These are phyloP conservation scores for Trichopoda pennipes DNA, from an alignment of 2,888 invertebrate genomes.

Conservation along the genomic window DNA sequence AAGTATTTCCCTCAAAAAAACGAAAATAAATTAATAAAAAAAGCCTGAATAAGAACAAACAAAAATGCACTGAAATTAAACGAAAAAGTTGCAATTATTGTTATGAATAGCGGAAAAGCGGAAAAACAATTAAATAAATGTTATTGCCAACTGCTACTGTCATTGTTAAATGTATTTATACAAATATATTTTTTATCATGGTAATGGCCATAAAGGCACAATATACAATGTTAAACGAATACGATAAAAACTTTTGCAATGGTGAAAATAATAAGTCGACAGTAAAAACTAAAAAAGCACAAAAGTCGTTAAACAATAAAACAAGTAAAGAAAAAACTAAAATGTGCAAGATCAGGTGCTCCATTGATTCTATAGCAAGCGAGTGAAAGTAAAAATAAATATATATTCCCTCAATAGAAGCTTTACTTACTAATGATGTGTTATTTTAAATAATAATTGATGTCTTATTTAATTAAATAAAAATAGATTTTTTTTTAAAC, in stretches of 20 bases:
- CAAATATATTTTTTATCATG: slow-evolving; percentile 26
- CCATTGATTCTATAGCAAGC: neutral
- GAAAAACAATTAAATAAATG: slow-evolving; percentile 64
- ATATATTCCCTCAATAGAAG: neutral
- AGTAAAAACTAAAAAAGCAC: neutral
- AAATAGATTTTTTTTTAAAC: no score
- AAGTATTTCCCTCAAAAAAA: neutral
- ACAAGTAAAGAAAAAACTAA: neutral
- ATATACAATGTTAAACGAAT: slow-evolving; percentile 3
- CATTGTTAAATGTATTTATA: slow-evolving; percentile 44
- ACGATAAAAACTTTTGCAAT: neutral
- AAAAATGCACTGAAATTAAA: neutral
- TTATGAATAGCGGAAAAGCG: slow-evolving; percentile 49
- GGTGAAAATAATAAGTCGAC: neutral
- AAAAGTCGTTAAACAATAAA: neutral
- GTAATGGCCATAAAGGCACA: slow-evolving; percentile 47
- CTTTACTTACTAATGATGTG: no score
- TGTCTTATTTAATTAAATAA: no score
- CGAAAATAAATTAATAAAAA: neutral
- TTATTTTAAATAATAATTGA: no score
- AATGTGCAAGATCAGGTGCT: neutral
- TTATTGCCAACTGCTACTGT: slow-evolving; percentile 61
- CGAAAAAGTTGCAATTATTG: slow-evolving; percentile 53
- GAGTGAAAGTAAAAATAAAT: neutral
- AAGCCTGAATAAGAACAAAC: neutral